A percentile compares a stretch with the other conserved stretches of the same genome.
Conservation (phyloP, 1,140 invertebrate genomes). For the Microplitis mediator region DNA sequence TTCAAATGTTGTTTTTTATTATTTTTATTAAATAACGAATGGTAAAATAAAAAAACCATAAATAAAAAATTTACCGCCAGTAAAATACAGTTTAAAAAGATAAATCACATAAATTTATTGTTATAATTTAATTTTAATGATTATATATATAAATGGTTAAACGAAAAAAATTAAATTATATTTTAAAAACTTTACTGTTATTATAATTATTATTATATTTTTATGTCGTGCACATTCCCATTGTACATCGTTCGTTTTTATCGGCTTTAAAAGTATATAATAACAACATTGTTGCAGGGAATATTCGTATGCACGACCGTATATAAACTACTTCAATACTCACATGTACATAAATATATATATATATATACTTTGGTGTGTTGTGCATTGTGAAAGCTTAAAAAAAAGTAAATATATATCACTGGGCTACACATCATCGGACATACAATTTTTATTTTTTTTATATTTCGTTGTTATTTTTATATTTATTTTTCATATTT, state of each 20-base stretch:
- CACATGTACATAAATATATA: not conserved
- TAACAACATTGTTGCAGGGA: not conserved
- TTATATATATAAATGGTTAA: too few relatives aligned
- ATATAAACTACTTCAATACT: not conserved
- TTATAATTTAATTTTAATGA: too few relatives aligned
- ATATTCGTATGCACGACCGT: conserved; percentile 8
- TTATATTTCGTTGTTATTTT: too few relatives aligned
- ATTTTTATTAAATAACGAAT: too few relatives aligned
- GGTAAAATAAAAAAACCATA: not conserved
- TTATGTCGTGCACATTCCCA: not conserved
- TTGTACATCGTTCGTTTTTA: conserved; percentile 1
- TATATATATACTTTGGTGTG: too few relatives aligned
- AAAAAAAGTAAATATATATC: not conserved
- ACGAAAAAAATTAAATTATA: not conserved
- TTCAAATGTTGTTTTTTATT: too few relatives aligned
- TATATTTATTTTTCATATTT: not conserved
- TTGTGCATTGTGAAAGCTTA: not conserved
- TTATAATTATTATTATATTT: not conserved
- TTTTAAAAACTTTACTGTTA: not conserved
- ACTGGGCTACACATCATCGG: not conserved
- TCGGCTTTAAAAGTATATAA: conserved; percentile 2
- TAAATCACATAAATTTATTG: not conserved
- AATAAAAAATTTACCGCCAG: not conserved
- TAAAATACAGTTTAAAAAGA: not conserved
- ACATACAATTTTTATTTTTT: not conserved